Base-by-base conservation (phyloP, 1,140 invertebrate genomes). In the Drosophila fuyamai region DNA sequence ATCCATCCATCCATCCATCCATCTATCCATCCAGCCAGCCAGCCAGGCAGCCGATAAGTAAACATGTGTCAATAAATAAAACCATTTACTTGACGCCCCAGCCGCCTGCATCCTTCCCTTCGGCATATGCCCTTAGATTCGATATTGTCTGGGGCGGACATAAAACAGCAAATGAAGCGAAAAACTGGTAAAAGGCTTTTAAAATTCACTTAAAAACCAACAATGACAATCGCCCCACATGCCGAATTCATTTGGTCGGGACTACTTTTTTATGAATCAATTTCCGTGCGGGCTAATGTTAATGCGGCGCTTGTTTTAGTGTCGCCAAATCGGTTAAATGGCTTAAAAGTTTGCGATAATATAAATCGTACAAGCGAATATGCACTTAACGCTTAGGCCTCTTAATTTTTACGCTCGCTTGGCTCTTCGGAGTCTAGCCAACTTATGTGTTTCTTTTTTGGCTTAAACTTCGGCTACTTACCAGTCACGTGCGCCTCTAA, bases 41-140 rank as follows among this genome's bases (percentile, higher is more conserved):
- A 35, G 29, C 36, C 13, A 47, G 60, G 36, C 41, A 61, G 74
- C 74, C 67, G 77, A 75, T 83, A 79, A 78, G 74, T 75, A 82
- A 88, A 89, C 83, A 89, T 83, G 84, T 88, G 83, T 88, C 84
- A 88, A 89, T 89, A 88, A 89, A 88, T 89, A 88, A 88, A 89
- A 88, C 76, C 84, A 88, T 88, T 88, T 84, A 74, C 80, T 89
- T 70, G 66, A 13, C 63, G 43, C 59, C 35, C 36, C 58, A 55
- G 54, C 16, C 23, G 35, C 35, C 66, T 50, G 44, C 53, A 50
- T 41, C 67, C 66, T 46, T 61, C 63, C 46, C 27, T 35, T 40
- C 18, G 3, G 18, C 2, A 13, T 8, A 12, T 12, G 2, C 7
- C 29, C 12, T 8, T 41, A 32, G 44, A 70, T 56, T 56, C 50